phyloP scores from a whole-genome alignment of 2,797 vertebrate species.

The Pangasius sanitwongsei region DNA sequence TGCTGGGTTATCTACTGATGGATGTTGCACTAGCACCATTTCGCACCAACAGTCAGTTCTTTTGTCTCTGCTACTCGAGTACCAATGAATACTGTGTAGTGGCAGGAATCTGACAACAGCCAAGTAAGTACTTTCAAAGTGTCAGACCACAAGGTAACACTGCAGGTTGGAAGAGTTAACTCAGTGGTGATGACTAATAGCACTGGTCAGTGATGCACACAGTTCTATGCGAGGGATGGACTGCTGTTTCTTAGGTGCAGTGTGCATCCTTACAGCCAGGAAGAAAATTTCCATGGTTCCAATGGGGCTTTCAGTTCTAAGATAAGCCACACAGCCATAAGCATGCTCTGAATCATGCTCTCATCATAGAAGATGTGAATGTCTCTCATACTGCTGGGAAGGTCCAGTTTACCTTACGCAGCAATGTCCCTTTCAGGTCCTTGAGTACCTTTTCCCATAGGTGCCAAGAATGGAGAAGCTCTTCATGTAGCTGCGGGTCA shows the following conservation, averaged over 20 bases:
- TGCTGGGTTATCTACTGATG: too few species aligned
- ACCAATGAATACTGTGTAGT: too few species aligned
- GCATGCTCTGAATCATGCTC: slow-evolving; percentile 22
- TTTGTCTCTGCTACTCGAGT: too few species aligned
- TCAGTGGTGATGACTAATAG: neutral
- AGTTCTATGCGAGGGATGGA: slow-evolving; percentile 33
- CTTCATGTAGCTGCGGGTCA: neutral
- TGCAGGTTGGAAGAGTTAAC: too few species aligned
- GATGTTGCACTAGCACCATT: too few species aligned
- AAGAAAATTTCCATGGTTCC: neutral
- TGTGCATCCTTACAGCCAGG: slow-evolving; percentile 12
- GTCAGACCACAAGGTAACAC: too few species aligned
- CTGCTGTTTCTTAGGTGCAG: neutral
- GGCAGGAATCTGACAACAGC: too few species aligned
- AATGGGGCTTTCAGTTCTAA: slow-evolving; percentile 17
- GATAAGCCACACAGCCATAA: slow-evolving; percentile 35
- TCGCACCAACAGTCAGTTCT: too few species aligned
- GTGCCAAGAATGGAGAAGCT: slow-evolving; percentile 5
- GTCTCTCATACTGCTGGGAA: too few species aligned
- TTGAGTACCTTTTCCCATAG: slow-evolving; percentile 4
- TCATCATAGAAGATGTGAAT: slow-evolving; percentile 40
- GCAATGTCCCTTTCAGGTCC: neutral
- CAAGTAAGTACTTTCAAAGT: too few species aligned
- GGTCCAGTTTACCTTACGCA: too few species aligned
- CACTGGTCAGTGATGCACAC: slow-evolving; percentile 25